These are phyloP conservation scores for Alaudala cheleensis DNA, from an alignment of 2,113 vertebrate species.

Conservation along the genomic window DNA sequence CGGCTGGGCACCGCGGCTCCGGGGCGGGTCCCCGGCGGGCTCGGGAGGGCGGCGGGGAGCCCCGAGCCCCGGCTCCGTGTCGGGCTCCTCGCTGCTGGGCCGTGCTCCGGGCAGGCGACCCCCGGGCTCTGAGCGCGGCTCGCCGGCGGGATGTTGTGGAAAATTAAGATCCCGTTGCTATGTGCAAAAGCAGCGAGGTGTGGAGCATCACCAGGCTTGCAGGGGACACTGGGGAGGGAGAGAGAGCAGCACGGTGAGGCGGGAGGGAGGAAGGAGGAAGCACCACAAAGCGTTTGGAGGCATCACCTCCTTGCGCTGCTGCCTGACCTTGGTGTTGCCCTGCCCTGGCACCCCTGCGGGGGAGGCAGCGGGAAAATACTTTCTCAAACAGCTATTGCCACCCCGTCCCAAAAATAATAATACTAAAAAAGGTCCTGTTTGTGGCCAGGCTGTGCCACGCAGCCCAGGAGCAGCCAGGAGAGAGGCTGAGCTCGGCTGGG, in stretches of 20 bases:
- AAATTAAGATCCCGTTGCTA: conserved; percentile 81
- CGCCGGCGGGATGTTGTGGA: conserved; percentile 73
- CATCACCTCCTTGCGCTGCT: background rate
- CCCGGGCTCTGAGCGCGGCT: conserved; percentile 12
- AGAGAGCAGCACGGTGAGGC: background rate
- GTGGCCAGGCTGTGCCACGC: background rate
- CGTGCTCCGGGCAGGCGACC: background rate
- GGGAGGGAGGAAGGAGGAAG: background rate
- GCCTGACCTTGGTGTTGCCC: rapidly evolving
- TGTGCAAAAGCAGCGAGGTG: conserved; percentile 78
- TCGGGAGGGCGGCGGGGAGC: background rate
- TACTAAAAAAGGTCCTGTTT: background rate
- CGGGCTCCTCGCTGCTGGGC: conserved; percentile 59
- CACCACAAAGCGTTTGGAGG: background rate
- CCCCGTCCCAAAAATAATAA: background rate
- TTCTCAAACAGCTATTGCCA: background rate
- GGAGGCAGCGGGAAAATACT: background rate
- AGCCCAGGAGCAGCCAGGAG: background rate
- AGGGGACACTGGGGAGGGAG: conserved; percentile 87
- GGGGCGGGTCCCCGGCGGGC: background rate
- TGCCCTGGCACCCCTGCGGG: background rate
- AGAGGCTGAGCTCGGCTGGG: rapidly evolving
- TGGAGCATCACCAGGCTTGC: conserved; percentile 94
- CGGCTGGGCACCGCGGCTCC: background rate
- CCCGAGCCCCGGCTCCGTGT: background rate